A percentile compares a stretch with the other conserved stretches of the same genome.
Evolutionary conservation across 2,888 invertebrate species (phyloP).

Genomic region (Agriopis aurantiaria): DNA sequence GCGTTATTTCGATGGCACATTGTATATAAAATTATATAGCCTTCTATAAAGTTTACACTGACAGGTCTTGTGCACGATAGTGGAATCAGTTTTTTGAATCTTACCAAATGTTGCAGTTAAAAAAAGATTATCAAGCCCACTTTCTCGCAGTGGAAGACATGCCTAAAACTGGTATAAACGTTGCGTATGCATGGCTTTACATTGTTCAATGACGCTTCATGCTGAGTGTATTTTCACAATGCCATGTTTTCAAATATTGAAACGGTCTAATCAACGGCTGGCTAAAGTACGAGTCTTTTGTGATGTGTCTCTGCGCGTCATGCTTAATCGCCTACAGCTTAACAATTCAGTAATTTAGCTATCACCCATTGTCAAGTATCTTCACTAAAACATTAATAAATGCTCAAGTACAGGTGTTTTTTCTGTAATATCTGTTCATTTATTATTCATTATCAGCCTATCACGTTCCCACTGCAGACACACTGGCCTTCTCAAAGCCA

Average conservation of each 20-base stretch:
- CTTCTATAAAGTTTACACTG: not conserved
- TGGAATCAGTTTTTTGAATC: not conserved
- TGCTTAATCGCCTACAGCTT: slow-evolving; percentile 4
- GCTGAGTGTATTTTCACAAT: not conserved
- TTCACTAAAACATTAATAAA: not conserved
- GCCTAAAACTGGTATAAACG: slow-evolving; percentile 39
- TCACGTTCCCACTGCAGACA: no score
- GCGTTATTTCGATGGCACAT: not conserved
- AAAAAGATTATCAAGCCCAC: not conserved
- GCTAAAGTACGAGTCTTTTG: not conserved
- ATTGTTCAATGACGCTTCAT: slow-evolving; percentile 22
- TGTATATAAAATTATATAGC: not conserved
- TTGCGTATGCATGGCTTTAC: slow-evolving; percentile 48
- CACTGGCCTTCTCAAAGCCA: no score
- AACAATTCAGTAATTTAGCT: not conserved
- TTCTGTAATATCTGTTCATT: no score
- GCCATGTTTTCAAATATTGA: not conserved
- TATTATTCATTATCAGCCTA: no score
- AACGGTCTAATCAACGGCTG: not conserved
- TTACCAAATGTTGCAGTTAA: not conserved
- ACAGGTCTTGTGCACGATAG: not conserved
- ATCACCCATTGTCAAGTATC: not conserved
- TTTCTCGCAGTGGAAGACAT: not conserved
- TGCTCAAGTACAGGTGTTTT: no score
- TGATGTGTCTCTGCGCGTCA: not conserved